Conservation (phyloP, 2,797 vertebrate genomes). For the Serranus cabrilla region DNA sequence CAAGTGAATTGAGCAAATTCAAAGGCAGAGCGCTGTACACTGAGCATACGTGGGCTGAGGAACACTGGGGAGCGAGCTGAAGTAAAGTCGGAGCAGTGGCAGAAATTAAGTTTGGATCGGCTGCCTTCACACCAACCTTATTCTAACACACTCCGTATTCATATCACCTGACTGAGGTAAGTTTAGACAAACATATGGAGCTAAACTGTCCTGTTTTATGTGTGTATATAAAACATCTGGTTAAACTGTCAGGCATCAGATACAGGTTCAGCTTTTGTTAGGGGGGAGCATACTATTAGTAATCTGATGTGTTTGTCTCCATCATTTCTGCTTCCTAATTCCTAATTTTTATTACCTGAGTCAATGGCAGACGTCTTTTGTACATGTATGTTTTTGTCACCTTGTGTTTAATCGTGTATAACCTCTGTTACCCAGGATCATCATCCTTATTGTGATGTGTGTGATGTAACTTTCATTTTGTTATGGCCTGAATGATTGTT, state of each 20-base stretch:
- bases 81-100: neutral
- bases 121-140: neutral
- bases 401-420: slow-evolving; percentile 4
- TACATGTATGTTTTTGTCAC: slow-evolving; percentile 7
- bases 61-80: neutral
- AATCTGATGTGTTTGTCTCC: neutral
- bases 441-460: slow-evolving; percentile 19
- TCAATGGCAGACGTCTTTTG: neutral
- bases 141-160: neutral
- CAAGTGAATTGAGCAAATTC: slow-evolving; percentile 51
- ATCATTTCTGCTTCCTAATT: neutral
- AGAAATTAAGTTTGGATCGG: neutral
- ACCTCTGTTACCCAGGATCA: slow-evolving; percentile 5
- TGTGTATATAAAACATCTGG: neutral
- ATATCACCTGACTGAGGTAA: slow-evolving; percentile 55
- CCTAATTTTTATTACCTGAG: neutral
- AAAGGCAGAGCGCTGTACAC: slow-evolving; percentile 17
- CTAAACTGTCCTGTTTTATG: slow-evolving; percentile 1
- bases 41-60: slow-evolving; percentile 14
- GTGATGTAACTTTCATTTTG: slow-evolving; percentile 65
- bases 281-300: neutral
- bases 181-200: neutral
- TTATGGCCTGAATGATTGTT: slow-evolving; percentile 42
- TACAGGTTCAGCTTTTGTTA: slow-evolving; percentile 2
- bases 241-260: neutral